A percentile compares a stretch with the other conserved stretches of the same genome.
phyloP scores from a whole-genome alignment of 1,140 invertebrate genomes.

The Camponotus floridanus region DNA sequence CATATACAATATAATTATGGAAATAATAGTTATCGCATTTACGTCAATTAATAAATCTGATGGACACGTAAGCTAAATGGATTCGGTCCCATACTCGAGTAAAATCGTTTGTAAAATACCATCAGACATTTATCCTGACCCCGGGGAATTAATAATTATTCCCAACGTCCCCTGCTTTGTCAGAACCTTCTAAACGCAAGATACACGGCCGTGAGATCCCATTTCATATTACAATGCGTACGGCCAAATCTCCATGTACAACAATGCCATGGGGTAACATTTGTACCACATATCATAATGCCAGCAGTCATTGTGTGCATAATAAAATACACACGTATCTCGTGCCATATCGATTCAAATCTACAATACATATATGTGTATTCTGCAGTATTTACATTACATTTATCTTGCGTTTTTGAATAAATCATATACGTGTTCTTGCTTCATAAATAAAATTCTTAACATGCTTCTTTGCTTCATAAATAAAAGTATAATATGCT shows the following conservation, averaged over 20 bases:
- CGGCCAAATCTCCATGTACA: constrained; percentile 22
- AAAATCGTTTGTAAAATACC: background rate
- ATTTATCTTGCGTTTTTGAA: constrained; percentile 1
- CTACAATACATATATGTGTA: background rate
- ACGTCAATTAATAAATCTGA: constrained; percentile 32
- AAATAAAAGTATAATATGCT: constrained; percentile 26
- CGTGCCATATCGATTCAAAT: constrained; percentile 21
- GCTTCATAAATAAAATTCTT: constrained; percentile 32
- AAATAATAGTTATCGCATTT: constrained; percentile 25
- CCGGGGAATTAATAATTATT: constrained; percentile 21
- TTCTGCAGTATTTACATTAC: constrained; percentile 30
- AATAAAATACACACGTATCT: constrained; percentile 13
- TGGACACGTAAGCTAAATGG: constrained; percentile 15
- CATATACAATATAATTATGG: constrained; percentile 22
- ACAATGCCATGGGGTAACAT: constrained; percentile 13
- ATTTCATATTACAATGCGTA: constrained; percentile 30
- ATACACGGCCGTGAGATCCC: background rate
- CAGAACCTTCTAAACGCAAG: constrained; percentile 17
- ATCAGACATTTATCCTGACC: constrained; percentile 17
- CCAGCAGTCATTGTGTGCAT: constrained; percentile 14
- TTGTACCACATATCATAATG: constrained; percentile 9
- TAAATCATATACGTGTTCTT: background rate
- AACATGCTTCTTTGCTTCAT: background rate
- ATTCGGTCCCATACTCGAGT: background rate
- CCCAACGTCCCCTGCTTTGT: constrained; percentile 1